Conservation (phyloP, 2,113 vertebrate species). For the Salvelinus namaycush region DNA sequence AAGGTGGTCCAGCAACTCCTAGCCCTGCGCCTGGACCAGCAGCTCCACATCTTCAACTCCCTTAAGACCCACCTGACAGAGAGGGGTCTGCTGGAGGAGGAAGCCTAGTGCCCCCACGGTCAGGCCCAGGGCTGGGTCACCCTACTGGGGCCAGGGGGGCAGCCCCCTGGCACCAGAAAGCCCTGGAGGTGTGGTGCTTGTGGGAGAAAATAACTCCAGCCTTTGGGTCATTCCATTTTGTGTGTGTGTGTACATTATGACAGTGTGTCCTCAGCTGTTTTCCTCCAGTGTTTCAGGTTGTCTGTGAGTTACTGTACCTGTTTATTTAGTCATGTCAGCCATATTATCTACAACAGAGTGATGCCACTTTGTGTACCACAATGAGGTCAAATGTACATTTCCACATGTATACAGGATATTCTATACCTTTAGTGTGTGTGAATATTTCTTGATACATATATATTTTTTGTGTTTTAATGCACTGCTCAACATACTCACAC, state of each 20-base stretch:
- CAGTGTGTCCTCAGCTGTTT: conserved; percentile 14
- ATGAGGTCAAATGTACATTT: conserved; percentile 52
- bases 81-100: conserved; percentile 85
- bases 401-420: conserved; percentile 45
- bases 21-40: conserved; percentile 90
- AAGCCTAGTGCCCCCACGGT: conserved; percentile 41
- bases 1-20: conserved; percentile 96
- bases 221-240: conserved; percentile 68
- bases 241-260: conserved; percentile 28
- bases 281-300: conserved; percentile 51
- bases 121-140: conserved; percentile 8
- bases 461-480: conserved; percentile 59
- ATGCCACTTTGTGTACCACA: conserved; percentile 40
- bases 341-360: conserved; percentile 41
- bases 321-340: conserved; percentile 49
- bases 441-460: conserved; percentile 62
- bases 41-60: conserved; percentile 94
- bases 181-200: conserved; percentile 16
- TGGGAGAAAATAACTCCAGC: conserved; percentile 26
- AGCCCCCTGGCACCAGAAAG: conserved; percentile 12
- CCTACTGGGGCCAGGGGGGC: conserved; percentile 3
- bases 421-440: conserved; percentile 52
- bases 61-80: conserved; percentile 88
- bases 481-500: conserved; percentile 65
- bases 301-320: conserved; percentile 51